phyloP scores from a whole-genome alignment of 2,797 vertebrate genomes.

The Oreochromis mossambicus region DNA sequence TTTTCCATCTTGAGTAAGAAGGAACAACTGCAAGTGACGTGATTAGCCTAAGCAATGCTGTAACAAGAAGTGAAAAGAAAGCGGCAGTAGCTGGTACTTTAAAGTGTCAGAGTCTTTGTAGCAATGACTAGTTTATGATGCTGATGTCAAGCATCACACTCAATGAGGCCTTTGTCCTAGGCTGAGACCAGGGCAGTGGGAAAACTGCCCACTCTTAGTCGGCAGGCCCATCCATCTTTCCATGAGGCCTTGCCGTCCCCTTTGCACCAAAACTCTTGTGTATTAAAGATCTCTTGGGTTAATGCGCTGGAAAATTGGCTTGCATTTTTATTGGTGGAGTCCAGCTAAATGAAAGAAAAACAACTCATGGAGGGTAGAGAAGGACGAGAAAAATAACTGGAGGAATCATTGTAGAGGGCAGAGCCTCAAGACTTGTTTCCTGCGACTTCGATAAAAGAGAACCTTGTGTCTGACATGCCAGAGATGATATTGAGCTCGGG shows the following conservation, averaged over 20 bases:
- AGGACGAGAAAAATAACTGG: constrained; percentile 78
- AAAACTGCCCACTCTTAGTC: constrained; percentile 95
- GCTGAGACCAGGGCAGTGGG: constrained; percentile 95
- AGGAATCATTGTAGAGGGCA: constrained; percentile 85
- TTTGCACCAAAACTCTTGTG: constrained; percentile 82
- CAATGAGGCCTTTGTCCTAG: constrained; percentile 98
- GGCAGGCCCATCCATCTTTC: constrained; percentile 96
- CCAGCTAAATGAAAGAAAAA: constrained; percentile 92
- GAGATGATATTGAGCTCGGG: constrained; percentile 83
- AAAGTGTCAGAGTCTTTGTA: constrained; percentile 98
- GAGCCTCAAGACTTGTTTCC: constrained; percentile 85
- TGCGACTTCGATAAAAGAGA: constrained; percentile 88
- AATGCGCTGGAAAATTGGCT: constrained; percentile 99
- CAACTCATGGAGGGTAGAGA: constrained; percentile 70
- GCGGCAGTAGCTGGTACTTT: constrained; percentile 90
- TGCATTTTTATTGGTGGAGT: constrained; percentile 98
- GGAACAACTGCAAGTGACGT: constrained; percentile 80
- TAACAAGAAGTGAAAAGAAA: constrained; percentile 79
- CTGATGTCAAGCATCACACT: constrained; percentile 98
- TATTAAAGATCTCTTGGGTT: constrained; percentile 95
- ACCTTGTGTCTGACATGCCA: constrained; percentile 77
- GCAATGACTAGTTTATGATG: constrained; percentile 98
- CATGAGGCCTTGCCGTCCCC: constrained; percentile 81
- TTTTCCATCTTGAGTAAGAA: constrained; percentile 74
- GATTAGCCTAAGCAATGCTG: constrained; percentile 81